Evolutionary conservation across 2,113 vertebrate species (phyloP).

Genomic region (Cariama cristata): DNA sequence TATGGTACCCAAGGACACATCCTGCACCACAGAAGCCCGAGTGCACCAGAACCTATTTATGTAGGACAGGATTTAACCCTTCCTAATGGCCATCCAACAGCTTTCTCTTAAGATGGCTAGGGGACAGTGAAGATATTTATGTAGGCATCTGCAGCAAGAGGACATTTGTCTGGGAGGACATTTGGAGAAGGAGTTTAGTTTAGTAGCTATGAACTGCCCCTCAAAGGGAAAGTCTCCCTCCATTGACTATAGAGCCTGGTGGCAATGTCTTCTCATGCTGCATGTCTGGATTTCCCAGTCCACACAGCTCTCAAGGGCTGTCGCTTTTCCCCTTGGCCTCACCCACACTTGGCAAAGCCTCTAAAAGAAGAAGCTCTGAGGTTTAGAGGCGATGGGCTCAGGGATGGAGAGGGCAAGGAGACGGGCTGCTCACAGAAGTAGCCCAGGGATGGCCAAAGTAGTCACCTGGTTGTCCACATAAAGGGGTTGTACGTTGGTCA

Average conservation of each 20-base stretch:
- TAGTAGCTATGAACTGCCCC: not conserved
- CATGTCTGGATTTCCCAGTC: not conserved
- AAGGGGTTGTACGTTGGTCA: not conserved
- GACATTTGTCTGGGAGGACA: not conserved
- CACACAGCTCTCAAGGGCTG: not conserved
- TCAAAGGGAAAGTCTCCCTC: no score
- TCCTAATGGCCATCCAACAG: not conserved
- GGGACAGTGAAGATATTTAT: no score
- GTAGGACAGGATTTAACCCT: not conserved
- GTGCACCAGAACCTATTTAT: not conserved
- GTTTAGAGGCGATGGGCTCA: not conserved
- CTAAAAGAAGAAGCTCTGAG: not conserved
- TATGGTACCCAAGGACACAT: not conserved
- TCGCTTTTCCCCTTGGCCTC: not conserved
- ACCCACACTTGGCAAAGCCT: not conserved
- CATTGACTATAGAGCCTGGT: not conserved
- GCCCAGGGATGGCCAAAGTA: not conserved
- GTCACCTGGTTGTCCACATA: not conserved
- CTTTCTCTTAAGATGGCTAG: not conserved
- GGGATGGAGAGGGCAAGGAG: not conserved
- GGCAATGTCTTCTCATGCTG: not conserved
- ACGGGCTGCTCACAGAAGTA: not conserved
- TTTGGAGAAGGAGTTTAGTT: not conserved
- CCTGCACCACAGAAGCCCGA: not conserved
- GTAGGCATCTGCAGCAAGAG: not conserved